Evolutionary conservation across 1,140 invertebrate genomes (phyloP), one percentile per base, ranked within the genome.

Genomic region (Venturia canescens): DNA sequence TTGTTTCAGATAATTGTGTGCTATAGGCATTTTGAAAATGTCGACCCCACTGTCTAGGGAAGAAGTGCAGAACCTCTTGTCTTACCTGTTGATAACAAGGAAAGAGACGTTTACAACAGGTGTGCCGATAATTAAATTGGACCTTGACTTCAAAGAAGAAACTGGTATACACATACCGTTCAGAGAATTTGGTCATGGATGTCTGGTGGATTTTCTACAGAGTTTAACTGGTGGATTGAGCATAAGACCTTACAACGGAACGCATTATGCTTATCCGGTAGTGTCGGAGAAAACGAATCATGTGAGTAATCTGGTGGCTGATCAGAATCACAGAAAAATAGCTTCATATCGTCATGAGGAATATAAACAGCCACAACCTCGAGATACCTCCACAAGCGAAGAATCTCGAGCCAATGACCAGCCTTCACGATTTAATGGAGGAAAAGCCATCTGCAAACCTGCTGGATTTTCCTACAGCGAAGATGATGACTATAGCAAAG

Each of bases 101-200:
- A 78, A 84, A 66, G 76, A 81, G 6, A 29, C 72, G 26, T n/a
- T 44, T 18, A 34, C 74, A 11, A 70, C 23, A 2, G 7, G 44
- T 16, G 75, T 76, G 2, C 57, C 81, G 0, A 0, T 88, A 0
- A 0, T 18, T 0, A 2, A 67, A 21, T 67, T 89, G 4, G 70
- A 78, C 9, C 3, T 1, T 0, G 83, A 87, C 6, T 90, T 87
- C 60, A 67, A 44, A 23, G 79, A 86, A 0, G 0, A 26, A 0
- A 87, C 87, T 7, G 83, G 78, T 0, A 26, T 23, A 11, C 13
- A 69, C 4, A 88, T 90, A 75, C 89, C 89, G 0, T 90, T 74
- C 53, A 77, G 31, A 23, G 26, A 84, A 2, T 84, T 87, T 5
- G 85, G 86, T 2, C 84, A 74, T 71, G 0, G 3, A 0, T 71